Evolutionary conservation across 2,888 invertebrate species (phyloP), one percentile per base, ranked within the genome.

Genomic region (Agriopis leucophaearia): DNA sequence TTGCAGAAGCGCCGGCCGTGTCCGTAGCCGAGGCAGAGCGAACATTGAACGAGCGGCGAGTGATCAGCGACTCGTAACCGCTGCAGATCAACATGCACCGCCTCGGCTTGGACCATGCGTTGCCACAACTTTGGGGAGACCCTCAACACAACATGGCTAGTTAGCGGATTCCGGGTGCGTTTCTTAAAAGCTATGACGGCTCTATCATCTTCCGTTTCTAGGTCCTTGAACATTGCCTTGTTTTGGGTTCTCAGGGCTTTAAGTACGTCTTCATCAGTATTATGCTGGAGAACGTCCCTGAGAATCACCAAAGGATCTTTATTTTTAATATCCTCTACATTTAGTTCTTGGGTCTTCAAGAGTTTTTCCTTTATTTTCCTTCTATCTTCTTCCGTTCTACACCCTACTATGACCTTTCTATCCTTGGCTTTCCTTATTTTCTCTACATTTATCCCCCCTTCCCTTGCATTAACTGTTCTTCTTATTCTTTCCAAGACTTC

Each of bases 61-160:
- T 48, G 48, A 27, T 52, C 52, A 0, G 1, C 15, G 1, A 36
- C 52, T 18, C 18, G 1, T 0, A 48, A 5, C 18, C 10, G 3
- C 18, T 48, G 48, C 6, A 48, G 3, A 7, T 48, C 48, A 0
- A 48, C 5, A 5, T 48, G 48, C 0, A 48, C 48, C 0, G 12
- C 12, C 5, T 7, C 48, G n/a, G n/a, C n/a, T n/a, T n/a, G n/a
- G n/a, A n/a, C n/a, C n/a, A n/a, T n/a, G 35, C 57, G 58, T 0
- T 50, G 61, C 7, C 47, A 50, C 13, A 68, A 58, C 44, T 55
- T 60, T 61, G 56, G 70, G 66, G 18, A 10, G 5, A 45, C 45
- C 3, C 15, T 15, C 16, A 8, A 0, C 9, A 10, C 16, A 2
- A 42, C 10, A 9, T 42, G 10, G 7, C 2, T 3, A 9, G 42